Percentiles rank a stretch among this genome's conserved stretches.
Evolutionary conservation across 2,113 vertebrate species (phyloP).

Genomic region (Anarrhichthys ocellatus): DNA sequence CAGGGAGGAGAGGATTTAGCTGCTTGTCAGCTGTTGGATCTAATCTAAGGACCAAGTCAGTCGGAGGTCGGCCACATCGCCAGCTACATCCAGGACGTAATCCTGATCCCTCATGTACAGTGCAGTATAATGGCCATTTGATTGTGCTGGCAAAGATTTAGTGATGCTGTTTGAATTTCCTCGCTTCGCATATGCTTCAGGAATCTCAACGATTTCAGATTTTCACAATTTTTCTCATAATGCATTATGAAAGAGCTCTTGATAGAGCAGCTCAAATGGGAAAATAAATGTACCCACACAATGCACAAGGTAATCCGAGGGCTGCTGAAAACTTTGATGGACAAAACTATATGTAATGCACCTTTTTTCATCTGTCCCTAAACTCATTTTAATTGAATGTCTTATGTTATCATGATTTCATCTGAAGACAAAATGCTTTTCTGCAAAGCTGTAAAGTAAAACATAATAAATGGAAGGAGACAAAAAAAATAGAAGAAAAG

Average conservation of each 20-base stretch:
- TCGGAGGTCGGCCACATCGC: slow-evolving; percentile 38
- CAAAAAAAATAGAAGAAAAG: not conserved
- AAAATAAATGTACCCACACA: not conserved
- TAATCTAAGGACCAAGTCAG: slow-evolving; percentile 68
- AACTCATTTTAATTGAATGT: slow-evolving; percentile 3
- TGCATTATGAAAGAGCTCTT: not conserved
- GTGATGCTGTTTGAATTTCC: not conserved
- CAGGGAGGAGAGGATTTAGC: slow-evolving; percentile 68
- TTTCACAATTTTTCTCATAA: not conserved
- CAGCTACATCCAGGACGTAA: slow-evolving; percentile 60
- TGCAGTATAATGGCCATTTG: slow-evolving; percentile 33
- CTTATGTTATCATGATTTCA: not conserved
- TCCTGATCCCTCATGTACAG: slow-evolving; percentile 39
- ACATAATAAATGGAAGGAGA: not conserved
- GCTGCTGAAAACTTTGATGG: not conserved
- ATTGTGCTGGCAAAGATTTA: slow-evolving; percentile 8
- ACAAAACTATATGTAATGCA: not conserved
- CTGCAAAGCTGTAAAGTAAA: slow-evolving; percentile 7
- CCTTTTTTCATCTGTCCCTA: not conserved
- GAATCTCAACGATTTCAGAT: not conserved
- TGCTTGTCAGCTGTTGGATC: slow-evolving; percentile 68
- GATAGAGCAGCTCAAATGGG: not conserved
- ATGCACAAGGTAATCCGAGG: not conserved
- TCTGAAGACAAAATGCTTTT: slow-evolving; percentile 17
- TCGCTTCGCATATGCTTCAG: not conserved